Evolutionary conservation across 2,797 vertebrate genomes (phyloP).

Genomic region (Poliocrania exsul): DNA sequence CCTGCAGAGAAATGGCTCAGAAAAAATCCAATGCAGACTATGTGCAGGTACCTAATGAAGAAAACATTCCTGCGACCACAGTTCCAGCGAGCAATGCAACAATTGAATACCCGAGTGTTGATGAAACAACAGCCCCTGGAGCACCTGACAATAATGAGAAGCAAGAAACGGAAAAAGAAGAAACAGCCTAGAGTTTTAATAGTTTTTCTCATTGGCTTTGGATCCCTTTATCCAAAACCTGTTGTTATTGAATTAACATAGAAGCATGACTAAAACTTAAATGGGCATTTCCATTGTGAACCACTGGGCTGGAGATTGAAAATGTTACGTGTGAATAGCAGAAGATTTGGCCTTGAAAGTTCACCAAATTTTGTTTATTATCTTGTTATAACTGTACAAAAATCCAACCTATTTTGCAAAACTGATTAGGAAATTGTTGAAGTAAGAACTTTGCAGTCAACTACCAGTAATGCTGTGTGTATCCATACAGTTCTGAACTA

Average conservation of each 20-base stretch:
- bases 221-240: neutral
- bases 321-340: neutral
- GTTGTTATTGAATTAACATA: neutral
- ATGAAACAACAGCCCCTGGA: neutral
- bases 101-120: constrained; percentile 2
- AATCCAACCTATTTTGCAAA: neutral
- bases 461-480: neutral
- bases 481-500: neutral
- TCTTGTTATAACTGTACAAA: neutral
- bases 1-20: constrained; percentile 70
- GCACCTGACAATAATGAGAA: constrained; percentile 9
- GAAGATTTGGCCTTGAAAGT: neutral
- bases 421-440: neutral
- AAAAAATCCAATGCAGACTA: constrained; percentile 38
- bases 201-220: neutral
- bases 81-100: constrained; percentile 8
- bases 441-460: neutral
- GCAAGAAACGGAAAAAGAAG: constrained; percentile 12
- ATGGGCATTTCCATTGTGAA: neutral
- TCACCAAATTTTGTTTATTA: neutral
- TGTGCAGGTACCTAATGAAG: constrained; percentile 52
- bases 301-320: neutral
- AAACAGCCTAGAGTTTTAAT: constrained; percentile 4
- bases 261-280: neutral
- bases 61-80: neutral